A percentile compares a stretch with the other conserved stretches of the same genome.
Evolutionary conservation across 2,888 invertebrate genomes (phyloP).

Genomic region (Euzophera pinguis): DNA sequence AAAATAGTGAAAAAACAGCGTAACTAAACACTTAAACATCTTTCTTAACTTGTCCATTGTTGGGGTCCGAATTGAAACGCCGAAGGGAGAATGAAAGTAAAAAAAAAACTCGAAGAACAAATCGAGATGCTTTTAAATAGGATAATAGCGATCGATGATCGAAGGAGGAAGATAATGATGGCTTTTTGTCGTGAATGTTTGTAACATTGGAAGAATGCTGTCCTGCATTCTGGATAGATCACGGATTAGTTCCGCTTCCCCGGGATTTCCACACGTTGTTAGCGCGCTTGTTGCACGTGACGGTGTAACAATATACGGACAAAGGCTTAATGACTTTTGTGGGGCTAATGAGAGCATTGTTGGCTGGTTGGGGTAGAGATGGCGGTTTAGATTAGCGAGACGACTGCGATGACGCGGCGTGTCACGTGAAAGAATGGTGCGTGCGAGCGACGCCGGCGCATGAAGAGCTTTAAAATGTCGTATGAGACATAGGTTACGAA

Average conservation of each 20-base stretch:
- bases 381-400: conserved; percentile 52
- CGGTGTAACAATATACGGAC: conserved; percentile 61
- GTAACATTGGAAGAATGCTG: conserved; percentile 56
- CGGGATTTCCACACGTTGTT: conserved; percentile 75
- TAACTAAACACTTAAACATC: conserved; percentile 79
- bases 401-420: conserved; percentile 32
- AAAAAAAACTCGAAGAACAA: conserved; percentile 70
- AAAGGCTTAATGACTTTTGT: conserved; percentile 70
- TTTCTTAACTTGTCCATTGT: conserved; percentile 76
- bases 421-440: conserved; percentile 64
- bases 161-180: conserved; percentile 76
- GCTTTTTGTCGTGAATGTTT: conserved; percentile 59
- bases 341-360: conserved; percentile 72
- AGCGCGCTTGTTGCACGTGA: conserved; percentile 71
- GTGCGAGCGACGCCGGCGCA: conserved; percentile 16
- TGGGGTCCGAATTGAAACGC: conserved; percentile 68
- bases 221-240: conserved; percentile 63
- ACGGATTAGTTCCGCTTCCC: conserved; percentile 74
- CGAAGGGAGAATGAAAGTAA: conserved; percentile 61
- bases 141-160: conserved; percentile 79
- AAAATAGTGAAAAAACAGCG: conserved; percentile 77
- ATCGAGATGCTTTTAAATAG: conserved; percentile 78
- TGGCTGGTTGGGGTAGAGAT: conserved; percentile 50
- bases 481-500: not conserved
- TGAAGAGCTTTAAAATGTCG: not conserved